Conservation (phyloP, 1,140 invertebrate genomes). For the Atta texana region DNA sequence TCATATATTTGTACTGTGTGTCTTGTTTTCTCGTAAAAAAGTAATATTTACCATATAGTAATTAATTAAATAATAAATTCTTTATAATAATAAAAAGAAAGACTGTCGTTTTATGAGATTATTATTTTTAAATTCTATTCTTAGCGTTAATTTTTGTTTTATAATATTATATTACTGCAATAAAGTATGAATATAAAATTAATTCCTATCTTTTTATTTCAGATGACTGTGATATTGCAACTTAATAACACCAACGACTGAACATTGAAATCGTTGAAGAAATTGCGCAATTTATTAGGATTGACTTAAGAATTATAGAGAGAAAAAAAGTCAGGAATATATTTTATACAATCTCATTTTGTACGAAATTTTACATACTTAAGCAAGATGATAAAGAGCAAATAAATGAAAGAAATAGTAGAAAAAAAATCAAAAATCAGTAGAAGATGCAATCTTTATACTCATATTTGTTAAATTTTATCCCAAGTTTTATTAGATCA, state of each 20-base stretch:
- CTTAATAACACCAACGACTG: background rate
- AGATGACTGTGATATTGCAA: conserved; percentile 32
- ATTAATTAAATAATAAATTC: background rate
- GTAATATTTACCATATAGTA: background rate
- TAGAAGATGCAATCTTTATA: background rate
- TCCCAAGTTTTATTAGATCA: background rate
- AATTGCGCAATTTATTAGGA: background rate
- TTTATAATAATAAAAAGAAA: background rate
- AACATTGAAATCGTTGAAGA: background rate
- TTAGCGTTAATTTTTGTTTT: background rate
- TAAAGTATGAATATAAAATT: background rate
- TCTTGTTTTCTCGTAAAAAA: background rate
- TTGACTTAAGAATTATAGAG: background rate
- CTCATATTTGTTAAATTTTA: background rate
- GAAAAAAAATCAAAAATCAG: background rate
- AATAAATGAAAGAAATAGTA: background rate
- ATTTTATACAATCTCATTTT: background rate
- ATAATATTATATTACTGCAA: background rate
- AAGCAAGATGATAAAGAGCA: background rate
- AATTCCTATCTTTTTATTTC: conserved; percentile 25
- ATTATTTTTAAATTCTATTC: background rate
- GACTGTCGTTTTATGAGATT: background rate
- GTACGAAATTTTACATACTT: background rate
- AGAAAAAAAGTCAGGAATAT: background rate
- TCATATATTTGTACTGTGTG: background rate